Base-by-base conservation (phyloP, 2,113 vertebrate species). In the Bettongia penicillata region DNA sequence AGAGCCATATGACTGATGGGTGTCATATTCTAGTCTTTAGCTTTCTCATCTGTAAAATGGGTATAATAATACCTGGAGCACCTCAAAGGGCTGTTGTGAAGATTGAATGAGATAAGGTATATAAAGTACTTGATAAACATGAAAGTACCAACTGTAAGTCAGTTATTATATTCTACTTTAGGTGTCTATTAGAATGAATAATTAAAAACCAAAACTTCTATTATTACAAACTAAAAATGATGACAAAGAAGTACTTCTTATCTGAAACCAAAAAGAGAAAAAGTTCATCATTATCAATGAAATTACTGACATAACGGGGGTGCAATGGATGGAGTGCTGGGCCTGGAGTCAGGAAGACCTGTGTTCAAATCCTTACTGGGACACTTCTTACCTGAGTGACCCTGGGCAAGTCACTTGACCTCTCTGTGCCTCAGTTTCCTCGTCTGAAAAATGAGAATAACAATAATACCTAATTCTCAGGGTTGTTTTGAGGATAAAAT, bases 261-360 rank as follows among this genome's bases (percentile, higher is more conserved):
- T 93, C 90, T 94, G 55, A 94, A 93, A 95, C 14, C 55, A 95
- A 95, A 95, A 26, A 55, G 43, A 25, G 37, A 52, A 94, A 49
- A 93, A 93, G 92, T 89, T 90, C 47, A 91, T 92, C 48, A 91
- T 37, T 9, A 77, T 77, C 61, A n/a, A 77, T 19, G 3, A 52
- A 52, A 52, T 77, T 43, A 84, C 16, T 8, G 37, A 22, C 14
- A 84, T 5, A 43, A n/a, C 37, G 22, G 37, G 14, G 14, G 1
- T 43, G 16, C 68, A 84, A 6, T 68, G 31, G 26, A 61, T 61
- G 57, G 11, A 68, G 57, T 6, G 5, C 68, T 84, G 6, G 6
- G 37, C n/a, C n/a, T 84, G 37, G 68, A 84, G 37, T 84, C 12
- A 43, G n/a, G 37, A 84, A 84, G 68, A n/a, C 37, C 14, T 26